Conservation (phyloP, 2,888 invertebrate species). For the Caenorhabditis becei region DNA sequence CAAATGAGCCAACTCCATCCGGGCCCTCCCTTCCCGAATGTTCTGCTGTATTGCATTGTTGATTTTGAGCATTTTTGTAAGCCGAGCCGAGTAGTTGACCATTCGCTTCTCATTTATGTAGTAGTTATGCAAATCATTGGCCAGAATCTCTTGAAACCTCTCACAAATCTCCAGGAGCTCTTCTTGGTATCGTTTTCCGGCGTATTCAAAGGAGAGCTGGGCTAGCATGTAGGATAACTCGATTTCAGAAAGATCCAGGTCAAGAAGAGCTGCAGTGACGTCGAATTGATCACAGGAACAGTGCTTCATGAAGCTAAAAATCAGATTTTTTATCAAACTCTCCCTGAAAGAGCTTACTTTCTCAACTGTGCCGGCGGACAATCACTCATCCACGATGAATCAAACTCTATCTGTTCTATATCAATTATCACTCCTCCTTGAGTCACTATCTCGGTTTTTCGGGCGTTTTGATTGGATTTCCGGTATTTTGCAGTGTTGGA, state of each 20-base stretch:
- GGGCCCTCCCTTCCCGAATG: slow-evolving; percentile 54
- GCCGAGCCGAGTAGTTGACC: slow-evolving; percentile 56
- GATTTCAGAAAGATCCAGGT: slow-evolving; percentile 37
- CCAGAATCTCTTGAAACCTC: slow-evolving; percentile 35
- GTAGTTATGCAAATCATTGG: slow-evolving; percentile 57
- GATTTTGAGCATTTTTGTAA: slow-evolving; percentile 61
- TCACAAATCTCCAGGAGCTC: slow-evolving; percentile 41
- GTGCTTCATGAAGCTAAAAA: slow-evolving; percentile 21
- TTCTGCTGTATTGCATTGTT: slow-evolving; percentile 64
- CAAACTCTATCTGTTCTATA: slow-evolving; percentile 8
- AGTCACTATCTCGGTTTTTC: slow-evolving; percentile 16
- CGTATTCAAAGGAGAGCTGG: slow-evolving; percentile 55
- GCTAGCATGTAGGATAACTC: slow-evolving; percentile 58
- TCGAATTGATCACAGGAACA: slow-evolving; percentile 32
- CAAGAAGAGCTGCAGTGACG: slow-evolving; percentile 24
- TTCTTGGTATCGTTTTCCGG: slow-evolving; percentile 45
- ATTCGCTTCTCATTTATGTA: slow-evolving; percentile 33
- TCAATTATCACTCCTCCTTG: slow-evolving; percentile 16
- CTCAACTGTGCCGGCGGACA: slow-evolving; percentile 16
- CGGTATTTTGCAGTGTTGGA: slow-evolving; percentile 31
- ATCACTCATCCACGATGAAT: slow-evolving; percentile 35
- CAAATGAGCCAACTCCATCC: slow-evolving; percentile 62
- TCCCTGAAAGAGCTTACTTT: background rate
- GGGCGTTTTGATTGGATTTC: background rate
- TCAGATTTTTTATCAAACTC: background rate